Base-by-base conservation (phyloP, 2,113 vertebrate species). In the Mus pahari region DNA sequence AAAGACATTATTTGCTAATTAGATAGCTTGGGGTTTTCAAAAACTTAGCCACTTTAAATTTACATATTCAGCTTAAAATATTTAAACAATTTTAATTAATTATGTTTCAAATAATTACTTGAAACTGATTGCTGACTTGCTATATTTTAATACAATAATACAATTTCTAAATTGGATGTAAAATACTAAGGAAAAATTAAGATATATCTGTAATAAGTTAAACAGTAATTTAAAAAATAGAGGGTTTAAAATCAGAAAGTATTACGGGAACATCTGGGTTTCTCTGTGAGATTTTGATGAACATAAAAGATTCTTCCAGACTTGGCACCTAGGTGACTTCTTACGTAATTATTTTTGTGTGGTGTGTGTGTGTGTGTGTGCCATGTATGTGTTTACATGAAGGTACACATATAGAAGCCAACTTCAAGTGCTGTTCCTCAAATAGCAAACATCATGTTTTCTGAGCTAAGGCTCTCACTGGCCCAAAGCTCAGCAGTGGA, bases 81-180 rank as follows among this genome's bases (percentile, higher is more conserved):
- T 88, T 95, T 71, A 92, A 97, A 77, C 17, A 96, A 71, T 87
- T 94, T 91, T 95, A 94, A 92, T 84, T 89, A 91, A 86, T 95
- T 97, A 83, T 39, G 42, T 66, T 77, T 95, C 91, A 74, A 93
- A 93, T 45, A 90, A 66, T 60, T 71, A 4, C 17, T 95, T 94
- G 70, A 92, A 95, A 95, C 10, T 77, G 45, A 58, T 93, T 94
- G 75, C 70, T 73, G 20, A 94, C 95, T 70, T 83, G 55, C 50
- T 88, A 48, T 53, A 64, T 87, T 62, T 90, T 91, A 74, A 94
- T 42, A 73, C 58, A 92, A n/a, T 53, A 81, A 84, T 74, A 70
- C 92, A 62, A 75, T 91, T 94, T 91, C 83, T 78, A 91, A 86
- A 28, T 81, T 92, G 33, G 68, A 92, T 79, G 13, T 64, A 89